Conservation (phyloP, 1,140 invertebrate species). For the Thalassaphorura encarpata region DNA sequence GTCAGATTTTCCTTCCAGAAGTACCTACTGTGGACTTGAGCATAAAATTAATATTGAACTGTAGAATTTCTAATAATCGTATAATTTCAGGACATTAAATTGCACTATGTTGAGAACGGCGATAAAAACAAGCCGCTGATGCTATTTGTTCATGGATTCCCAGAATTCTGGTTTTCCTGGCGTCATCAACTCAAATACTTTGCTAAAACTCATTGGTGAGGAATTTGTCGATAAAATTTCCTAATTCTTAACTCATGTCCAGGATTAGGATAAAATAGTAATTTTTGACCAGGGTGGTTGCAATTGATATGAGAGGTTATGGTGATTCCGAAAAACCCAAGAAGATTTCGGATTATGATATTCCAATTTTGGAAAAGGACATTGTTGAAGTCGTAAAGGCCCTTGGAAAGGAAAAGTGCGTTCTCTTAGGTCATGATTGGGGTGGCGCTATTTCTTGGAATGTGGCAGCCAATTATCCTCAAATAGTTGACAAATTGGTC, state of each 20-base stretch:
- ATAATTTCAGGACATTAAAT: constrained; percentile 45
- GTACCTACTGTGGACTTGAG: no score
- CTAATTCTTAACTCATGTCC: no score
- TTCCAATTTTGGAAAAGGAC: constrained; percentile 47
- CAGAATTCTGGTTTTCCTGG: constrained; percentile 61
- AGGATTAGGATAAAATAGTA: no score
- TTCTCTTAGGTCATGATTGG: constrained; percentile 59
- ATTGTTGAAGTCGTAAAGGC: constrained; percentile 49
- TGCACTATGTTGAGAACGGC: constrained; percentile 57
- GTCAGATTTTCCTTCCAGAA: no score
- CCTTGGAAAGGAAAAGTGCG: constrained; percentile 46
- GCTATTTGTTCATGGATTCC: constrained; percentile 56
- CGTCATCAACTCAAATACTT: constrained; percentile 52
- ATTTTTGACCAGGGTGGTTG: constrained; percentile 51
- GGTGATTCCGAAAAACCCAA: constrained; percentile 56
- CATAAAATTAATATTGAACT: not conserved
- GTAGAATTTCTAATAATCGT: not conserved
- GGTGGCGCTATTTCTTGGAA: constrained; percentile 49
- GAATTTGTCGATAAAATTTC: no score
- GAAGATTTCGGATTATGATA: constrained; percentile 44
- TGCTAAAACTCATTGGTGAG: constrained; percentile 50
- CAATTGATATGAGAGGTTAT: constrained; percentile 57
- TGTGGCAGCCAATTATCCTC: constrained; percentile 18
- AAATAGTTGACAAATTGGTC: constrained; percentile 28
- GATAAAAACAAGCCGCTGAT: constrained; percentile 50